phyloP scores from a whole-genome alignment of 2,888 invertebrate genomes.

The Thymelicus lineola region DNA sequence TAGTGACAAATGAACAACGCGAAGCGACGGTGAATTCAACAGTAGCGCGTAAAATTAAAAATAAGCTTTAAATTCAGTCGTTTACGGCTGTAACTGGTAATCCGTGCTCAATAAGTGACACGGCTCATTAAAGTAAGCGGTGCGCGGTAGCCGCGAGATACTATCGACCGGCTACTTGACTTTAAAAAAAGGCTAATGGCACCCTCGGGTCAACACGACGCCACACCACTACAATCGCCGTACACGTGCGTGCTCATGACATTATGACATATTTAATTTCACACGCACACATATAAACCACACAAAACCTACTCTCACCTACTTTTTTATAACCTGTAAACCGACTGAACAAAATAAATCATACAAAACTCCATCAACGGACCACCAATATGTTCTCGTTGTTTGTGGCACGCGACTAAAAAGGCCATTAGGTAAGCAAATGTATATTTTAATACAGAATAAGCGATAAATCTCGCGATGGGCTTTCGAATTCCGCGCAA shows the following conservation, averaged over 20 bases:
- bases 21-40: not conserved
- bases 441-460: conserved; percentile 84
- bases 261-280: conserved; percentile 21
- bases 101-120: conserved; percentile 70
- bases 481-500: conserved; percentile 85
- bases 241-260: conserved; percentile 41
- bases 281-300: conserved; percentile 12
- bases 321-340: conserved; percentile 3
- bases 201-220: conserved; percentile 60
- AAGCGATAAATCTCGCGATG: conserved; percentile 83
- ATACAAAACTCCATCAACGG: conserved; percentile 67
- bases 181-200: conserved; percentile 73
- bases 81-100: conserved; percentile 55
- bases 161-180: conserved; percentile 71
- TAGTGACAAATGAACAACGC: too few relatives aligned
- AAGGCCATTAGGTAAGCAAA: conserved; percentile 81
- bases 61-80: conserved; percentile 33
- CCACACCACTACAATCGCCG: conserved; percentile 46
- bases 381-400: conserved; percentile 57
- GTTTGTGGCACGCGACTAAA: conserved; percentile 80
- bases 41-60: conserved; percentile 21
- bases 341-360: conserved; percentile 57
- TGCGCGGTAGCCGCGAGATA: conserved; percentile 74
- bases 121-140: conserved; percentile 75
- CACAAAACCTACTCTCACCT: conserved; percentile 18